phyloP scores from a whole-genome alignment of 2,888 invertebrate species.

The Lasius platythorax region DNA sequence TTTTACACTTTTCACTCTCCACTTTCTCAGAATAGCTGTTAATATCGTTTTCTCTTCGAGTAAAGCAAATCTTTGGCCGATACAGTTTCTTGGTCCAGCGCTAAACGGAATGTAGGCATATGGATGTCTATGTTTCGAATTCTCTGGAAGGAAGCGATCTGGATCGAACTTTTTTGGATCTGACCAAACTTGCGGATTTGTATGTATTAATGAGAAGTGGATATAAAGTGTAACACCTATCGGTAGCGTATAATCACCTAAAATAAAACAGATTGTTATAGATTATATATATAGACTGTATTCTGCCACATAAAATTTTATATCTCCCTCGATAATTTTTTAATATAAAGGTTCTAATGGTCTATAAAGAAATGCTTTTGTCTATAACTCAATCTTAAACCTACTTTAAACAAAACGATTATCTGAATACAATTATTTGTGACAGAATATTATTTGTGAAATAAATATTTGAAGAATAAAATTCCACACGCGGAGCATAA shows the following conservation, averaged over 20 bases:
- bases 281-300: neutral
- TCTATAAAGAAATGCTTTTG: too few species aligned
- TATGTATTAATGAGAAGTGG: constrained; percentile 85
- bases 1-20: constrained; percentile 75
- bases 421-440: neutral
- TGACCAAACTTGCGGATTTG: constrained; percentile 86
- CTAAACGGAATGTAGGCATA: constrained; percentile 82
- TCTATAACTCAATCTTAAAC: neutral
- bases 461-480: neutral
- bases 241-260: constrained; percentile 83
- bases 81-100: constrained; percentile 82
- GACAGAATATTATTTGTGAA: too few species aligned
- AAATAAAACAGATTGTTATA: constrained; percentile 50
- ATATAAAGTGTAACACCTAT: constrained; percentile 82
- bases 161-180: constrained; percentile 86
- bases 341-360: too few species aligned
- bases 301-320: too few species aligned
- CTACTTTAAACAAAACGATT: neutral
- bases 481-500: neutral
- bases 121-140: constrained; percentile 76
- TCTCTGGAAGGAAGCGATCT: constrained; percentile 85
- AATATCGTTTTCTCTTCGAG: constrained; percentile 77
- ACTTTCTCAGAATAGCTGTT: constrained; percentile 74
- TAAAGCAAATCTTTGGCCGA: constrained; percentile 78
- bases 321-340: too few species aligned